Percentiles rank a stretch among this genome's conserved stretches.
Conservation (phyloP, 53 echinoderm and acorn worm species). For the Patiria pectinifera region DNA sequence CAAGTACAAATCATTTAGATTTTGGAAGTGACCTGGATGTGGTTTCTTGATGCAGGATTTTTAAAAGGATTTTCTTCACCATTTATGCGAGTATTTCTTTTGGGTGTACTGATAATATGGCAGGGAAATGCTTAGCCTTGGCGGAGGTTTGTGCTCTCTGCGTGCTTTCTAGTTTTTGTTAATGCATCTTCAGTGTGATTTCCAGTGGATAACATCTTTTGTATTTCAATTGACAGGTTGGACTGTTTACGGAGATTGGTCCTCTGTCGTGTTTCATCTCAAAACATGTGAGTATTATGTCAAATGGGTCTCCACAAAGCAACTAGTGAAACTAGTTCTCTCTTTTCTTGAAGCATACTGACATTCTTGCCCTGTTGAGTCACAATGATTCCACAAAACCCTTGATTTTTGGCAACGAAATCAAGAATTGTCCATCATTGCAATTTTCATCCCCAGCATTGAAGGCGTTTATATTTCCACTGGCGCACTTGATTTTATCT, state of each 20-base stretch:
- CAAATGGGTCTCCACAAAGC: not conserved
- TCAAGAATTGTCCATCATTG: not conserved
- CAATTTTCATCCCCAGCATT: not conserved
- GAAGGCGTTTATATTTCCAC: not conserved
- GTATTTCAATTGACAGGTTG: conserved; percentile 71
- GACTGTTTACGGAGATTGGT: conserved; percentile 97
- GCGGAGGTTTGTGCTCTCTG: too few relatives aligned
- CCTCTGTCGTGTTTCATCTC: conserved; percentile 97
- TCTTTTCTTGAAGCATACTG: not conserved
- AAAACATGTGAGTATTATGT: conserved; percentile 92
- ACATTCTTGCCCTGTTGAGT: not conserved
- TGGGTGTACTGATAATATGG: too few relatives aligned
- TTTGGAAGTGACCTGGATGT: too few relatives aligned
- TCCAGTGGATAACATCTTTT: not conserved
- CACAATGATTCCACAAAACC: not conserved
- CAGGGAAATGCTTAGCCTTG: too few relatives aligned
- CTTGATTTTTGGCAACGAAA: not conserved
- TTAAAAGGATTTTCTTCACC: too few relatives aligned
- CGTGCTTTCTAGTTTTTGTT: too few relatives aligned
- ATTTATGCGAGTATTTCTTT: too few relatives aligned
- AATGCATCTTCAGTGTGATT: too few relatives aligned
- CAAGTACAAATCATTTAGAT: too few relatives aligned
- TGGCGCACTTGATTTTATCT: not conserved
- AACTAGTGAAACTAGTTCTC: not conserved
- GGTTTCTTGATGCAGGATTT: too few relatives aligned